These are phyloP conservation scores for Lottia scabra DNA, from an alignment of 2,888 invertebrate species.

Conservation along the genomic window DNA sequence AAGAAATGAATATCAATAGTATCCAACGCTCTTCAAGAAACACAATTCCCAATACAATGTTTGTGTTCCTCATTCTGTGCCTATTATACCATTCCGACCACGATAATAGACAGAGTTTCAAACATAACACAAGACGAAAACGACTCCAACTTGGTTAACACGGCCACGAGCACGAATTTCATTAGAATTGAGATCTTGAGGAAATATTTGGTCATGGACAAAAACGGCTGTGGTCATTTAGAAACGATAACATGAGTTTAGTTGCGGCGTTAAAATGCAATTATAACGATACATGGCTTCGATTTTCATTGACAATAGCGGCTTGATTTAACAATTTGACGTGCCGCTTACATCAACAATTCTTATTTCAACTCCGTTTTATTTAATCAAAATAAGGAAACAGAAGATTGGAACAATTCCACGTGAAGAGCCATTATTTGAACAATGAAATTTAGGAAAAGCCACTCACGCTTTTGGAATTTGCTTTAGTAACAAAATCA, in stretches of 20 bases:
- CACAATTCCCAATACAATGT: not conserved
- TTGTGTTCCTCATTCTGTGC: not conserved
- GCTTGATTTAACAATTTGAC: not conserved
- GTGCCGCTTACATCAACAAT: not conserved
- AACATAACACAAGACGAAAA: not conserved
- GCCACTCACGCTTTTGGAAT: slow-evolving; percentile 13
- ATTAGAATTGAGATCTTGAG: not conserved
- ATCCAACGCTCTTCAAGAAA: not conserved
- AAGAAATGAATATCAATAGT: no score
- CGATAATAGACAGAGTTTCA: slow-evolving; percentile 10
- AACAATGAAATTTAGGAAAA: slow-evolving; percentile 20
- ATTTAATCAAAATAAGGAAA: slow-evolving; percentile 13
- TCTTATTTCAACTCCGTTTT: not conserved
- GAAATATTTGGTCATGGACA: slow-evolving; percentile 5
- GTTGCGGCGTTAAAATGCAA: not conserved
- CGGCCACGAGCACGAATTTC: not conserved
- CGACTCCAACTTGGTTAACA: not conserved
- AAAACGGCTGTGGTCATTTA: not conserved
- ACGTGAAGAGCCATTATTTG: slow-evolving; percentile 15
- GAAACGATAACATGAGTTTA: not conserved
- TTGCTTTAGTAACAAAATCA: slow-evolving; percentile 13
- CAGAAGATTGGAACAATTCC: slow-evolving; percentile 1
- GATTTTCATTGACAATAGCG: not conserved
- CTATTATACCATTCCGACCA: slow-evolving; percentile 5
- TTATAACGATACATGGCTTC: not conserved